Base-by-base conservation (phyloP, 2,888 invertebrate genomes). In the Pyrocoelia pectoralis region DNA sequence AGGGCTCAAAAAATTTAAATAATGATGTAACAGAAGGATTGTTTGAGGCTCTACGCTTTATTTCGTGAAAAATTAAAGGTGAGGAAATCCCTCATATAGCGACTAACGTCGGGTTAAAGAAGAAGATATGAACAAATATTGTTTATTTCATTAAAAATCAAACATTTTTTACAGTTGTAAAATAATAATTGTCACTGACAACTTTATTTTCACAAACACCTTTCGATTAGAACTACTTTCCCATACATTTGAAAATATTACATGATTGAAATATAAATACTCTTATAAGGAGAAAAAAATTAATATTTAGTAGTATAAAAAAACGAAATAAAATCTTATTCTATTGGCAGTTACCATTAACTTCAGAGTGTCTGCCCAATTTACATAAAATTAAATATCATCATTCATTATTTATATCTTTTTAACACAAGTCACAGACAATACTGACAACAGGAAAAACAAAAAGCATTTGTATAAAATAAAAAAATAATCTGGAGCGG, bases 371-470 rank as follows among this genome's bases (percentile, higher is more conserved):
- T 29, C 62, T 63, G 57, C 62, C 62, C 49, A 17, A 12, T 14
- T 57, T 63, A 63, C 53, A 63, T 55, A 59, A 63, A 56, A 58
- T 19, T 50, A 61, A 56, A 61, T 55, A 57, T 46, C 48, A 57
- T 52, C 19, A 24, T 24, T 24, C 24, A 24, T 24, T 24, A 24
- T 24, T 58, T 58, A 19, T 41, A 57, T 57, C 13, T 48, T 51
- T 15, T 18, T 50, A 54, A 62, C 49, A 29, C 51, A 43, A 46
- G 54, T 17, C 29, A 43, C 50, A 55, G 43, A 14, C 15, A 70
- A 70, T 70, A 70, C 70, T 70, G 70, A 70, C 70, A 68, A 62
- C 70, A 70, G 70, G 70, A 70, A 65, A 68, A 56, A 53, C 66
- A 48, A 68, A 62, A 57, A 53, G 40, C 28, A 55, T 55, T 59